phyloP scores from a whole-genome alignment of 2,888 invertebrate species.

The Celastrina argiolus region DNA sequence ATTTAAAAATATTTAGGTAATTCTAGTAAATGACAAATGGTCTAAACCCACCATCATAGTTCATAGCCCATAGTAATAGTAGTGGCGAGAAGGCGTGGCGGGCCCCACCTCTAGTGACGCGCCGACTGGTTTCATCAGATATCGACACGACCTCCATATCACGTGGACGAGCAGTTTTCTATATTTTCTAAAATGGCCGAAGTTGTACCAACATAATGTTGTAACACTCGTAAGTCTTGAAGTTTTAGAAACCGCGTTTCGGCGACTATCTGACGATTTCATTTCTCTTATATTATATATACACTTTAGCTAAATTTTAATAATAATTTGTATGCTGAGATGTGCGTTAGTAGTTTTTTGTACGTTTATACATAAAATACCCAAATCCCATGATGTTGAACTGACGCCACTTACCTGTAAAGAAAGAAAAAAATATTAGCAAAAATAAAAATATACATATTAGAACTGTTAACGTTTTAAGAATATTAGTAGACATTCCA shows the following conservation, averaged over 20 bases:
- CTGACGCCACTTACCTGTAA: constrained; percentile 4
- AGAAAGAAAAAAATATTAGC: not conserved
- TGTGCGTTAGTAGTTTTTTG: no score
- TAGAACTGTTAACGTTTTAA: no score
- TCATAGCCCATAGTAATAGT: not conserved
- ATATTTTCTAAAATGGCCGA: constrained; percentile 3
- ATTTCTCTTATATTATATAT: no score
- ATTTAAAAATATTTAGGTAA: no score
- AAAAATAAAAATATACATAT: not conserved
- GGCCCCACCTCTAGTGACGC: constrained; percentile 4
- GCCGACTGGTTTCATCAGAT: constrained; percentile 10
- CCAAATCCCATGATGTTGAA: not conserved
- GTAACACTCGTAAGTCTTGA: no score
- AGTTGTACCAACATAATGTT: no score
- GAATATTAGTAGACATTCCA: no score
- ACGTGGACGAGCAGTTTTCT: constrained; percentile 3
- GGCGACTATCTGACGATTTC: no score
- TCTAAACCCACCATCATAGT: not conserved
- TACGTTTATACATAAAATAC: not conserved
- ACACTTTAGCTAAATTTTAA: no score
- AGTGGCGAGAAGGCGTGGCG: constrained; percentile 7
- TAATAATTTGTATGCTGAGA: no score
- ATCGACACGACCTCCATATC: constrained; percentile 1
- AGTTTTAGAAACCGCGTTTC: no score
- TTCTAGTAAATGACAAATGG: no score